A percentile compares a stretch with the other conserved stretches of the same genome.
Conservation (phyloP, 2,888 invertebrate genomes). For the Callyntrura sp. region DNA sequence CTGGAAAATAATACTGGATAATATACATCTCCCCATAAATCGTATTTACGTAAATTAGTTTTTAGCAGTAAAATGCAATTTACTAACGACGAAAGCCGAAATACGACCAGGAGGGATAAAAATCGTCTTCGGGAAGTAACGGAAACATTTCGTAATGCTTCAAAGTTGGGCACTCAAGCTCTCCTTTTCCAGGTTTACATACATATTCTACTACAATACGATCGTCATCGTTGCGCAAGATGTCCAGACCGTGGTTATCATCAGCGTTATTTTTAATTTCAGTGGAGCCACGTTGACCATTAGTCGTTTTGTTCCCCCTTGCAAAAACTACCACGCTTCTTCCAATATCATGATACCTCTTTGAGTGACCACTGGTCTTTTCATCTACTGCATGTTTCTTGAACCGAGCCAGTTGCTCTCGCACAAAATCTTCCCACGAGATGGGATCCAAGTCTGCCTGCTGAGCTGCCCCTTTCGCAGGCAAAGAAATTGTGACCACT, state of each 20-base stretch:
- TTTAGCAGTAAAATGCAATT: background rate
- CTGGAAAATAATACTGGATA: background rate
- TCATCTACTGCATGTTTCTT: background rate
- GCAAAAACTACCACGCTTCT: too few species aligned
- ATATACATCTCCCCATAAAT: too few species aligned
- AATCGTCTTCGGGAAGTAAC: background rate
- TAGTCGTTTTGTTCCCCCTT: too few species aligned
- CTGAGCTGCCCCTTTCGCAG: too few species aligned
- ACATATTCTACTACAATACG: background rate
- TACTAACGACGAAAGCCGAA: slow-evolving; percentile 63
- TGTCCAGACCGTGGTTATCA: background rate
- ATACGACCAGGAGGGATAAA: slow-evolving; percentile 65
- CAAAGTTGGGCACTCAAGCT: background rate
- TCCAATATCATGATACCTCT: too few species aligned
- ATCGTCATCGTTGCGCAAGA: background rate
- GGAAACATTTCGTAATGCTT: slow-evolving; percentile 32
- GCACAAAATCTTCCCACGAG: background rate
- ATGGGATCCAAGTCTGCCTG: background rate
- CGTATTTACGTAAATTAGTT: too few species aligned
- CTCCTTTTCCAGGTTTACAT: background rate
- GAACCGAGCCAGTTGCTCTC: background rate
- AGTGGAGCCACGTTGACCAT: background rate
- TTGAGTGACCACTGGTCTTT: background rate
- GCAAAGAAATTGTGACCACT: background rate
- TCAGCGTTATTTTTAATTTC: background rate